Base-by-base conservation (phyloP, 1,140 invertebrate species). In the Scaptomyza graminum region DNA sequence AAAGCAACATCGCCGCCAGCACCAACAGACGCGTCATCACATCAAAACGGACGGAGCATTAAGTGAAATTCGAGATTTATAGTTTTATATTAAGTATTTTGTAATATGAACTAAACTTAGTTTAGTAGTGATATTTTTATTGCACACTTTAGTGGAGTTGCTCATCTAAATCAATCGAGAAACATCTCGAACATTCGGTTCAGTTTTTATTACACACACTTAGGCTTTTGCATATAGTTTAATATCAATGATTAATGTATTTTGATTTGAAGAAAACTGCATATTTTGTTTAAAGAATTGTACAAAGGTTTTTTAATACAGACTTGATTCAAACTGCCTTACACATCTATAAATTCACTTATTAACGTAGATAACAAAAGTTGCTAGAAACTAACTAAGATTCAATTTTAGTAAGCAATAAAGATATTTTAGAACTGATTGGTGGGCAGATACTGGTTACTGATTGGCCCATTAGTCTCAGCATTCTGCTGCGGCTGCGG, bases 401-500 rank as follows among this genome's bases (percentile, higher is more conserved):
- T 64, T 76, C 68, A 52, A 51, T 74, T 52, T 47, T 54, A 77
- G 37, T 74, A 65, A 63, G 77, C 87, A 66, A 72, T 78, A 79
- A 79, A 84, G 76, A 87, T 79, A 22, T 31, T 79, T 73, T 90
- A 90, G 60, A 65, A 90, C 81, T 90, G 84, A 60, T 89, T 82
- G 54, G 84, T 43, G 56, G 90, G 90, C 76, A 91, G 60, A 15
- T 91, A 91, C 31, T 87, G 85, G 22, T 80, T 80, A 59, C 11
- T 64, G 7, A 83, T 74, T 31, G 49, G 61, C 0, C 52, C 75
- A 12, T 50, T 60, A 34, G 43, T n/a, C 13, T 28, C n/a, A 13
- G n/a, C 43, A 7, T 5, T 25, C 2, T 50, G 59, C 34, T 46
- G 63, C 9, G 50, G 44, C 9, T 56, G 75, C 37, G 67, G 69